Evolutionary conservation across 2,888 invertebrate species (phyloP).

Genomic region (Acleris cristana): DNA sequence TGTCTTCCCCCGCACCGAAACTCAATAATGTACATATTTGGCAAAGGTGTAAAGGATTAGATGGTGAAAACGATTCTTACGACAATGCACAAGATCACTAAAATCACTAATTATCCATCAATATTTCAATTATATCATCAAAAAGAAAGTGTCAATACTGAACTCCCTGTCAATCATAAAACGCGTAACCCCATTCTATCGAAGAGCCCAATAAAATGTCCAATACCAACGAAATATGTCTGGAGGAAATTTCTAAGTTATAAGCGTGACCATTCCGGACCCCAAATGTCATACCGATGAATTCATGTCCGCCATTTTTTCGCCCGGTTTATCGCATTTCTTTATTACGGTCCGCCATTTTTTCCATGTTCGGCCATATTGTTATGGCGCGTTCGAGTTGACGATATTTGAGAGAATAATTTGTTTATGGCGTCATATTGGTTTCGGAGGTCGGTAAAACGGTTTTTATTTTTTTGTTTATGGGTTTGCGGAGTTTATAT

Average conservation of each 20-base stretch:
- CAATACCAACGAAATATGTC: slow-evolving; percentile 74
- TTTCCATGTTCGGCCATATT: slow-evolving; percentile 52
- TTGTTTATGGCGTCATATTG: slow-evolving; percentile 79
- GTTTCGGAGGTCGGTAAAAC: slow-evolving; percentile 50
- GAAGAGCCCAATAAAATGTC: slow-evolving; percentile 22
- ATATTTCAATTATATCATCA: too few species aligned
- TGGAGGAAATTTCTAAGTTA: slow-evolving; percentile 55
- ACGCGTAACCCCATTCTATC: not conserved
- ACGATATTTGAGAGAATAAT: slow-evolving; percentile 69
- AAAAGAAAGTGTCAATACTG: too few species aligned
- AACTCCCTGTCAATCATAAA: not conserved
- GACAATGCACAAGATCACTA: too few species aligned
- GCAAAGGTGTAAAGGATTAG: too few species aligned
- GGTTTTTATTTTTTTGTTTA: slow-evolving; percentile 26
- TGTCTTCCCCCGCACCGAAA: too few species aligned
- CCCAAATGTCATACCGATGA: slow-evolving; percentile 83
- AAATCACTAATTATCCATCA: too few species aligned
- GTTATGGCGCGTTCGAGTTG: slow-evolving; percentile 68
- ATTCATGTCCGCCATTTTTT: slow-evolving; percentile 81
- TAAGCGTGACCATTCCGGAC: slow-evolving; percentile 76
- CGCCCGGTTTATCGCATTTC: slow-evolving; percentile 79
- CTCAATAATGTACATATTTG: too few species aligned
- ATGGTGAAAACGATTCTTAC: too few species aligned
- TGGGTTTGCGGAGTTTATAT: slow-evolving; percentile 2
- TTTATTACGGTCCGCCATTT: slow-evolving; percentile 80